Percentiles rank a stretch among this genome's conserved stretches.
phyloP scores from a whole-genome alignment of 2,113 vertebrate species.

The Hylia prasina region DNA sequence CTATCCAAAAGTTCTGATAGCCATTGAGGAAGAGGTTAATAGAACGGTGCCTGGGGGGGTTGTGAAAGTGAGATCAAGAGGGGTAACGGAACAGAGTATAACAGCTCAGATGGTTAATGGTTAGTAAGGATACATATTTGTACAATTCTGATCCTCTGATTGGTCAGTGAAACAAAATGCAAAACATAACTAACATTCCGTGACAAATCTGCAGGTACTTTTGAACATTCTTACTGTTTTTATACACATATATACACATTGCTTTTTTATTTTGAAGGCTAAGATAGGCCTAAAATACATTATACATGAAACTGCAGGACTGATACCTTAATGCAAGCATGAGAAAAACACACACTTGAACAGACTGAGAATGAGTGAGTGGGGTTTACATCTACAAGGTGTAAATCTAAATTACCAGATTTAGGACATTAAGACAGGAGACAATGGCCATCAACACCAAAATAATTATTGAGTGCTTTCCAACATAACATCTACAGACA shows the following conservation, averaged over 20 bases:
- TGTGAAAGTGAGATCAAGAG: constrained; percentile 87
- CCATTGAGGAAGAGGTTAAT: constrained; percentile 99
- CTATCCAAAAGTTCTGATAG: constrained; percentile 99
- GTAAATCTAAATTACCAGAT: neutral
- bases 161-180: constrained; percentile 73
- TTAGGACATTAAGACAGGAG: neutral
- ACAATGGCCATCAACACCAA: neutral
- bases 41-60: constrained; percentile 95
- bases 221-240: neutral
- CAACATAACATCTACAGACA: neutral
- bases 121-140: constrained; percentile 85
- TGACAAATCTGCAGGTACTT: neutral
- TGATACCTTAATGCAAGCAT: neutral
- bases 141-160: constrained; percentile 85
- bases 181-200: neutral
- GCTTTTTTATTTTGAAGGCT: neutral
- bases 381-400: neutral
- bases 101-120: constrained; percentile 77
- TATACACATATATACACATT: neutral
- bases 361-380: neutral
- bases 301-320: neutral
- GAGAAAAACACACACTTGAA: neutral
- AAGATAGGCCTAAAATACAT: neutral
- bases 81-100: constrained; percentile 70
- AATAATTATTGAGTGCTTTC: neutral